Evolutionary conservation across 2,797 vertebrate genomes (phyloP).

Genomic region (Tragopan temminckii): DNA sequence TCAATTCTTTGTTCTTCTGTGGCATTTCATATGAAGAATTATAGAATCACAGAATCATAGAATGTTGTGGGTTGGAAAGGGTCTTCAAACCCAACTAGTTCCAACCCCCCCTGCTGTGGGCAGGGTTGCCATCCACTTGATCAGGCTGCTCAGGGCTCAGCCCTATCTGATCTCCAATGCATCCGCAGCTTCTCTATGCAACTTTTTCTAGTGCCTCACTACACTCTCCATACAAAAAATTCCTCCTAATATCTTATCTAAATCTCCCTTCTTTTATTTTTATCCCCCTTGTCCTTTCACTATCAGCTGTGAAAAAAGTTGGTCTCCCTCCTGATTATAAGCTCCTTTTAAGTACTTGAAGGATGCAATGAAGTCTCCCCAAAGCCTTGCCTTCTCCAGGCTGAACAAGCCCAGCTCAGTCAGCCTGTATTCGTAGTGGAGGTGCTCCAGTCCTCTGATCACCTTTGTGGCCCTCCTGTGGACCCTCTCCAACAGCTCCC

Average conservation of each 20-base stretch:
- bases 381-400: no score
- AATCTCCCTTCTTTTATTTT: no score
- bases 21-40: not conserved
- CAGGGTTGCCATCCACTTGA: not conserved
- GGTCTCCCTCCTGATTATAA: no score
- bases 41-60: not conserved
- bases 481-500: no score
- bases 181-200: not conserved
- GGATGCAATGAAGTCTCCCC: no score
- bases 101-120: not conserved
- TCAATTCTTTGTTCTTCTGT: not conserved
- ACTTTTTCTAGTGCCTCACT: not conserved
- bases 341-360: no score
- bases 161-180: not conserved
- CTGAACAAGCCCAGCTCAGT: no score
- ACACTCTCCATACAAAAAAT: not conserved
- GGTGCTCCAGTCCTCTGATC: no score
- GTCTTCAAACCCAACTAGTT: not conserved
- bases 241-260: not conserved
- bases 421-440: no score
- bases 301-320: no score
- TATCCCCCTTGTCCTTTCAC: no score
- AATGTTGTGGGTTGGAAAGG: not conserved
- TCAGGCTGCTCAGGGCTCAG: not conserved
- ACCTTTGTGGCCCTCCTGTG: no score